Evolutionary conservation across 2,797 vertebrate genomes (phyloP), one percentile per base, ranked within the genome.

Genomic region (Spondyliosoma cantharus): DNA sequence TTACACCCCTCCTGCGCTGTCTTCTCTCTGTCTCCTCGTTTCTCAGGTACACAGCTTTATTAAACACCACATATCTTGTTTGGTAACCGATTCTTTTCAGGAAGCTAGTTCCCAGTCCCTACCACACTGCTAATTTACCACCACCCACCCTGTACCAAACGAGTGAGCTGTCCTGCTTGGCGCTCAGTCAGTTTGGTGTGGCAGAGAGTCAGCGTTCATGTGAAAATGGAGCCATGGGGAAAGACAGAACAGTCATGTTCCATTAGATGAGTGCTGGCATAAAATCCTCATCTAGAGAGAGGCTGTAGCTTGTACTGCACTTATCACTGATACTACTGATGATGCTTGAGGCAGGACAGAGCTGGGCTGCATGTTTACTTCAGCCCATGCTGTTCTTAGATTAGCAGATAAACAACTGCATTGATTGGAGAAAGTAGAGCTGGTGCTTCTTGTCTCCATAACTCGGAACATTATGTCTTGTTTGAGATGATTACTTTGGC

Each of bases 211-310:
- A 58, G 82, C 65, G 15, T 86, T 89, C 74, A 86, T 83, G 78
- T 43, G 62, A 80, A 88, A 89, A 84, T 72, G 50, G 76, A 89
- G 89, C 90, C 85, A 83, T 17, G 20, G 80, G 88, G 88, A 82
- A 68, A 86, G 81, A 88, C 80, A 73, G 70, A 86, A 60, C 72
- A 74, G 87, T 91, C 86, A 63, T 84, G 80, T 91, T 91, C 80
- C 75, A 86, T 91, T 89, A 88, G 77, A 87, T 65, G 43, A 74
- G 73, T 46, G 37, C 85, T 78, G 80, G 62, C 84, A 77, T 82
- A 64, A 86, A 82, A 64, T 87, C 75, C 82, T 81, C 69, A 71
- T 85, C 60, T 75, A 65, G 78, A 72, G 57, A 74, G 74, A 82
- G 45, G 61, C 48, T 15, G 72, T 54, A 43, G 84, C 84, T 85